A percentile compares a stretch with the other conserved stretches of the same genome.
phyloP scores from a whole-genome alignment of 2,113 vertebrate genomes.

The Tenrec ecaudatus region DNA sequence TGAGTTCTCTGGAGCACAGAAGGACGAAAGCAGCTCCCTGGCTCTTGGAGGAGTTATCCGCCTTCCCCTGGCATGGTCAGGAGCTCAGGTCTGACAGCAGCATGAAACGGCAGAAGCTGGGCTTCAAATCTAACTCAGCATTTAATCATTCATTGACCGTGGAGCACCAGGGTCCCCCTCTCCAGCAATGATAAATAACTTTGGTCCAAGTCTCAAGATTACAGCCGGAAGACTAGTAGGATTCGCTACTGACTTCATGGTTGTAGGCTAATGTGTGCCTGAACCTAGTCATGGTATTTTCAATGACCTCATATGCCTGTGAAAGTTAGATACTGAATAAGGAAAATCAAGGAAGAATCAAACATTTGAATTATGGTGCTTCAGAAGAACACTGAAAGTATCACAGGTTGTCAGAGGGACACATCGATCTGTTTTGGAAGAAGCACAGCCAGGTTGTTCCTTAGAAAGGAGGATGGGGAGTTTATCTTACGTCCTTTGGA shows the following conservation, averaged over 20 bases:
- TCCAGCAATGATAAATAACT: not conserved
- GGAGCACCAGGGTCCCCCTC: not conserved
- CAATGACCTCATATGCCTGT: too few species aligned
- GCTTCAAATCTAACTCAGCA: not conserved
- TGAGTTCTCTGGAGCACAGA: not conserved
- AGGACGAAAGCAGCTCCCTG: not conserved
- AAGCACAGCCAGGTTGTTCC: too few species aligned
- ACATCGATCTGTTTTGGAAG: too few species aligned
- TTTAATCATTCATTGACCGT: not conserved
- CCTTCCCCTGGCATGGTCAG: not conserved
- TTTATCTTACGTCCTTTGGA: too few species aligned
- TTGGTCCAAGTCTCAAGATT: not conserved
- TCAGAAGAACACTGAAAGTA: too few species aligned
- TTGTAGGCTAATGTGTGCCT: too few species aligned
- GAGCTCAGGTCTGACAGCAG: not conserved
- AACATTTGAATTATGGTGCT: too few species aligned
- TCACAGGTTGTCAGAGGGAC: too few species aligned
- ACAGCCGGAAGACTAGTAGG: not conserved
- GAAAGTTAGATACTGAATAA: too few species aligned
- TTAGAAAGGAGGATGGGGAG: too few species aligned
- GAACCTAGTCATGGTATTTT: too few species aligned
- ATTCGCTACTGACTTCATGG: not conserved
- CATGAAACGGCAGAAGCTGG: not conserved
- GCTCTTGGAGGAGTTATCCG: not conserved
- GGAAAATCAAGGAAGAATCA: too few species aligned